phyloP scores from a whole-genome alignment of 1,140 invertebrate species.

The Drosophila pseudoobscura region DNA sequence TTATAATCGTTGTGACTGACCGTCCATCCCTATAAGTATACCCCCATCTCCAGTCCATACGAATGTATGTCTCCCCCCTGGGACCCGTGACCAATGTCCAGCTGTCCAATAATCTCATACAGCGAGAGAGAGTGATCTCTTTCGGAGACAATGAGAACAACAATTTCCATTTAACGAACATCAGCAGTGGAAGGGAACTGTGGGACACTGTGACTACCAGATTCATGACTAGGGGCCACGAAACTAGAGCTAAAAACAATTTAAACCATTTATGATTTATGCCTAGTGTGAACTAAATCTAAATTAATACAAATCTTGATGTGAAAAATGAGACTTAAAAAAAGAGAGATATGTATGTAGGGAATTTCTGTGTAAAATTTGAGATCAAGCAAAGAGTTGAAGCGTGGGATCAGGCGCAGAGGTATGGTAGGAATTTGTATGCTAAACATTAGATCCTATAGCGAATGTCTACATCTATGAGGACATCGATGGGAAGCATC shows the following conservation, averaged over 20 bases:
- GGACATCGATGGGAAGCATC: too few species aligned
- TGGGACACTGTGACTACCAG: background rate
- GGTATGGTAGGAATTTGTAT: too few species aligned
- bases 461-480: too few species aligned
- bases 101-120: conserved; percentile 55
- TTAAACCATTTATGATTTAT: conserved; percentile 54
- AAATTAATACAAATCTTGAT: conserved; percentile 37
- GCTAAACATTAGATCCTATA: too few species aligned
- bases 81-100: conserved; percentile 48
- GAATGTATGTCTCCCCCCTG: background rate
- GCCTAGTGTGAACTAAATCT: conserved; percentile 34
- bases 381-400: conserved; percentile 4
- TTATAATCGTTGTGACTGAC: conserved; percentile 72
- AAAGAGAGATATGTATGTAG: background rate
- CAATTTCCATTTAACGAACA: conserved; percentile 65
- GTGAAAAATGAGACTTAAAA: conserved; percentile 5
- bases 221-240: background rate
- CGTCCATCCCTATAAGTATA: conserved; percentile 7
- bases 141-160: conserved; percentile 40
- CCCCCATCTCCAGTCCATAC: too few species aligned
- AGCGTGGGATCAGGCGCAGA: too few species aligned
- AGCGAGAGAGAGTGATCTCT: background rate
- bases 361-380: conserved; percentile 5
- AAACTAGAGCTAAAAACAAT: conserved; percentile 53
- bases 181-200: conserved; percentile 3